Base-by-base conservation (phyloP, 2,888 invertebrate genomes). In the Lydus trimaculatus region DNA sequence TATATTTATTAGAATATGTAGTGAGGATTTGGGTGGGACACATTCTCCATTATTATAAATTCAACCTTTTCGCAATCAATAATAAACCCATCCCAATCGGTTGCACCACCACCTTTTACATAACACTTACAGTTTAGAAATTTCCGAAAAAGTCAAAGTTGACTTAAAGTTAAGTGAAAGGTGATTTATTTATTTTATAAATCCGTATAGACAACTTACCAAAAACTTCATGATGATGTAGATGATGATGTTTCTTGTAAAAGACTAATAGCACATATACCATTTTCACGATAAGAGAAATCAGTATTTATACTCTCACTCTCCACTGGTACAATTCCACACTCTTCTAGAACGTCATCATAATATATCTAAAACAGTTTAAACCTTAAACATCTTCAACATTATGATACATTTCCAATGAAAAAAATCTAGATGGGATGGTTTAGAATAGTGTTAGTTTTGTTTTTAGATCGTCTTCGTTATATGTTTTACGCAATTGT, bases 211-310 rank as follows among this genome's bases (percentile, higher is more conserved):
- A n/a, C n/a, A 73, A 83, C 87, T 87, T 82, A 87, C 87, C 84
- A 86, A 78, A 79, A 83, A 81, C 81, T 85, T 87, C 87, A 87
- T 87, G 77, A 73, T 84, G 86, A 83, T 80, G 86, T 82, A 79
- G 43, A 17, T 43, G 43, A 17, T 43, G 48, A 52, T 52, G 48
- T 20, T 52, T 52, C 83, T 82, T 83, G 74, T 63, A 66, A 68
- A 70, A 70, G 68, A 73, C 72, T 71, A 70, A 68, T 52, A 52
- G 11, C 71, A 76, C 70, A 72, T 75, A 72, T 72, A 75, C 76
- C 70, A 75, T 72, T 70, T 72, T 70, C 74, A 73, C 69, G 69
- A 67, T 67, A 69, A 71, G 72, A 73, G 86, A 74, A 75, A 73
- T 77, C 76, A 71, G 69, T 78, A 73, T 79, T 77, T 79, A 79